Base-by-base conservation (phyloP, 2,113 vertebrate genomes). In the Coreoperca whiteheadi region DNA sequence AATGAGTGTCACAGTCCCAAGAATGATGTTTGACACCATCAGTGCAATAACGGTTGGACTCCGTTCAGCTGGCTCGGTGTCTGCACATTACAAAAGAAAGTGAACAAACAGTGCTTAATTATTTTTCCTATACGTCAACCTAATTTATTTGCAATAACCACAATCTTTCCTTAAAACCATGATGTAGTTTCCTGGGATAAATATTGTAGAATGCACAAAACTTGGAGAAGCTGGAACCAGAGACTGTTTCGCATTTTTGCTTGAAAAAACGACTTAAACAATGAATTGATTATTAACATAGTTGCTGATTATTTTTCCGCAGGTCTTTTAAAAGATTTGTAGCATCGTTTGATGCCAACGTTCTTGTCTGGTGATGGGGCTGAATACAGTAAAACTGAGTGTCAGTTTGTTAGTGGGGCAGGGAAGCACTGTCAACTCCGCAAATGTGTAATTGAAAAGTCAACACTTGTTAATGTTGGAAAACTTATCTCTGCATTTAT, bases 21-120 rank as follows among this genome's bases (percentile, higher is more conserved):
- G 46, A 53, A 41, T 23, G 43, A 71, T 6, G 34, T 71, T 79
- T 30, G 67, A 79, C n/a, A 71, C 11, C 4, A n/a, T 37, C 23
- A 79, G 32, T 15, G 30, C 54, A 28, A 51, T 60, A 30, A 56
- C 25, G 0, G 74, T 2, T 43, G 37, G 63, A 57, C 63, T 77
- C 10, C 23, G 34, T 23, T 20, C 30, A 37, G 3, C 6, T n/a
- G 16, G 12, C 15, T 18, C 11, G 9, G 20, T 54, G 23, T 54
- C 48, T 43, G n/a, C 18, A 1, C 51, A 23, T 1, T 7, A 28
- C 18, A 77, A 12, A 77, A 16, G 2, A n/a, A 53, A 37, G 25
- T 10, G 37, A 67, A 70, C 10, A 39, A 37, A 34, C 4, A 3
- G 20, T 50, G n/a, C 10, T 21, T 30, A 0, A 25, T 41, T 25